Evolutionary conservation across 2,888 invertebrate genomes (phyloP).

Genomic region (Neuroscelio doddi): DNA sequence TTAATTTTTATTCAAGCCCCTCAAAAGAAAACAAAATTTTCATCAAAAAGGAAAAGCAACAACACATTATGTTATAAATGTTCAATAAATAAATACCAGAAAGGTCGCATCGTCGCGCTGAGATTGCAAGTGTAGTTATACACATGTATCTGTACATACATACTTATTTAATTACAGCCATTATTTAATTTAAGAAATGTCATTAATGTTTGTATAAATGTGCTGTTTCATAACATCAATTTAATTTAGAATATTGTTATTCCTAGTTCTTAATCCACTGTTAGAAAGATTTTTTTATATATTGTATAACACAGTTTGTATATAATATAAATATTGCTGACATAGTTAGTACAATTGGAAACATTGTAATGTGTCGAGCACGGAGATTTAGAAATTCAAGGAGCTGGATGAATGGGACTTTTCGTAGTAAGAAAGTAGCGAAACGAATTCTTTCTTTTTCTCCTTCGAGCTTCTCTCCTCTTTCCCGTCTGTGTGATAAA

Average conservation of each 20-base stretch:
- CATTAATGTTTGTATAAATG: conserved; percentile 60
- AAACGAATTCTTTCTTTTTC: background rate
- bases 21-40: no score
- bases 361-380: conserved; percentile 51
- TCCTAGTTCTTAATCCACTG: conserved; percentile 51
- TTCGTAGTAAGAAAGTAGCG: background rate
- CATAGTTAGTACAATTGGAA: conserved; percentile 43
- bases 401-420: conserved; percentile 9
- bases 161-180: conserved; percentile 51
- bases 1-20: no score
- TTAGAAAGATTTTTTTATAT: conserved; percentile 54
- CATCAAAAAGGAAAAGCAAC: no score
- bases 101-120: conserved; percentile 51
- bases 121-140: conserved; percentile 21
- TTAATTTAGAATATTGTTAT: conserved; percentile 59
- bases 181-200: conserved; percentile 56
- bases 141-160: conserved; percentile 41
- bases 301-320: conserved; percentile 55
- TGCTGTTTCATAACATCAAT: conserved; percentile 61
- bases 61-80: no score
- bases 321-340: conserved; percentile 59
- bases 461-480: background rate
- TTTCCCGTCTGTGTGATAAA: conserved; percentile 1
- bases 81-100: no score
- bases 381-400: background rate